phyloP scores from a whole-genome alignment of 2,797 vertebrate species.

The Acipenser ruthenus region DNA sequence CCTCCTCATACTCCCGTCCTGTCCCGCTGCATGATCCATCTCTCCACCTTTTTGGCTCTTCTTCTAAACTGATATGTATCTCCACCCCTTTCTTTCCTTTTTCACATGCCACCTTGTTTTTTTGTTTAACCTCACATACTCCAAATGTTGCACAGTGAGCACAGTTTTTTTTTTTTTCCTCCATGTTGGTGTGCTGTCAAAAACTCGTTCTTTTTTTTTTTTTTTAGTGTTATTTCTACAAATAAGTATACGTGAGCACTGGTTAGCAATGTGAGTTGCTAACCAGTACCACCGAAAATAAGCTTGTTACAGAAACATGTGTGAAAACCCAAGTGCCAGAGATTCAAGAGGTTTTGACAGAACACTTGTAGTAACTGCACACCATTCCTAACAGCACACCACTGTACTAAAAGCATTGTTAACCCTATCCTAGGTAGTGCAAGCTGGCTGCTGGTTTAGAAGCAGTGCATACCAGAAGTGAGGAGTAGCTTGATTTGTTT shows the following conservation, averaged over 20 bases:
- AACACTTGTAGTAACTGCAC: not conserved
- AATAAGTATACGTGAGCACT: no score
- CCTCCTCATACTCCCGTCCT: slow-evolving; percentile 34
- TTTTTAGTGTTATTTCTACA: no score
- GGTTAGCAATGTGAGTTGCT: no score
- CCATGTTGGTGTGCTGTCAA: not conserved
- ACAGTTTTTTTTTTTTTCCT: not conserved
- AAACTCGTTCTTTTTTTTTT: not conserved
- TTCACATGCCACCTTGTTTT: slow-evolving; percentile 59
- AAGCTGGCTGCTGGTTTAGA: slow-evolving; percentile 3
- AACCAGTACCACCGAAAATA: no score
- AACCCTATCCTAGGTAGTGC: not conserved
- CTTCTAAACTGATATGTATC: slow-evolving; percentile 35
- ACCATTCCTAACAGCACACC: not conserved
- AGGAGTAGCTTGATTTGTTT: not conserved
- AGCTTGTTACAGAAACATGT: no score
- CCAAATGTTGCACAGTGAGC: slow-evolving; percentile 9
- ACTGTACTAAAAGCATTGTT: not conserved
- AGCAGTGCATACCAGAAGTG: slow-evolving; percentile 2
- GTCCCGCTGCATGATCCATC: slow-evolving; percentile 62
- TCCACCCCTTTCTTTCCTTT: slow-evolving; percentile 32
- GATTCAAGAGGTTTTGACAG: not conserved
- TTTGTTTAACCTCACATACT: slow-evolving; percentile 31
- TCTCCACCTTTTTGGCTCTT: slow-evolving; percentile 34
- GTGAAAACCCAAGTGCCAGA: no score